Evolutionary conservation across 2,888 invertebrate genomes (phyloP).

Genomic region (Pollenia griseotomentosa): DNA sequence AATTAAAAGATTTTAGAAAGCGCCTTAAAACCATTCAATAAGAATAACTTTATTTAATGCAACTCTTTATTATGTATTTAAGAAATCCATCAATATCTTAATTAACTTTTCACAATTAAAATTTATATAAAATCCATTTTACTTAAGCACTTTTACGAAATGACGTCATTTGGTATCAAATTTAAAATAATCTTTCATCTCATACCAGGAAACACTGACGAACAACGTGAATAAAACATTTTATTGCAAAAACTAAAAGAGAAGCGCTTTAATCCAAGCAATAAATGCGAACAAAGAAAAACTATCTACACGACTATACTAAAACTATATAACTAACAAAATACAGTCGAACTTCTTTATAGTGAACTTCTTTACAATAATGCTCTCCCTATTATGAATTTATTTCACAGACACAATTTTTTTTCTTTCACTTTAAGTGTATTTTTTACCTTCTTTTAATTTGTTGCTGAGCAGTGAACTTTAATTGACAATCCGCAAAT

Average conservation of each 20-base stretch:
- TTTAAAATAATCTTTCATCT: not conserved
- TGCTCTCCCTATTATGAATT: too few relatives aligned
- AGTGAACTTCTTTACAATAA: too few relatives aligned
- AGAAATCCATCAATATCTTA: too few relatives aligned
- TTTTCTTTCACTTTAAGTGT: too few relatives aligned
- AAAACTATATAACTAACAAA: not conserved
- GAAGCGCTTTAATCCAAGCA: constrained; percentile 1
- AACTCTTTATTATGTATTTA: too few relatives aligned
- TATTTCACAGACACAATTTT: too few relatives aligned
- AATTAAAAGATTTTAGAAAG: too few relatives aligned
- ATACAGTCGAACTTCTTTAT: not conserved
- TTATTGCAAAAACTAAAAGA: not conserved
- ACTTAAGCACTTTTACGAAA: not conserved
- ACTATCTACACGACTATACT: not conserved
- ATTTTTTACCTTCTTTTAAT: too few relatives aligned
- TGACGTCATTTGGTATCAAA: constrained; percentile 21
- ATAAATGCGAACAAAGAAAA: constrained; percentile 10
- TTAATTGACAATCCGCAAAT: too few relatives aligned
- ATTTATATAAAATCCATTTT: not conserved
- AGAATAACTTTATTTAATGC: too few relatives aligned
- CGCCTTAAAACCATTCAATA: too few relatives aligned
- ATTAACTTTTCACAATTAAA: not conserved
- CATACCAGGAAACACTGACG: not conserved
- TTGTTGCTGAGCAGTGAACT: too few relatives aligned
- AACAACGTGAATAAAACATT: not conserved